Conservation (phyloP, 2,888 invertebrate genomes). For the Agapostemon virescens region DNA sequence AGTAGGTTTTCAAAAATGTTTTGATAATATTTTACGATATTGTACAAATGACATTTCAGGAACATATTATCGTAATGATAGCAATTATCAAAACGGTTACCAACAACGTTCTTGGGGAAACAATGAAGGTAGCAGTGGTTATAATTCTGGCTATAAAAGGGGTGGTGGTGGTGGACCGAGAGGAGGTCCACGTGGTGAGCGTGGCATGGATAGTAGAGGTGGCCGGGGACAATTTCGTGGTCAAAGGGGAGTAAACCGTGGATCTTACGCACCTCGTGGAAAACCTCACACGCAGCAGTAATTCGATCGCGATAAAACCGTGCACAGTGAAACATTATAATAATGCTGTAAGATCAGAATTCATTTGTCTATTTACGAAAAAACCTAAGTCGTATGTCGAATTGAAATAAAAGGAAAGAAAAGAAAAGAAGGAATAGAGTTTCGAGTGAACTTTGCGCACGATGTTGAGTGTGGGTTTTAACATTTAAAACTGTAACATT, state of each 20-base stretch:
- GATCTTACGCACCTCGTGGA: constrained; percentile 74
- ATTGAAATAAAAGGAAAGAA: neutral
- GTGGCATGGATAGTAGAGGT: constrained; percentile 70
- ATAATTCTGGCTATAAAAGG: constrained; percentile 76
- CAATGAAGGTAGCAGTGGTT: constrained; percentile 69
- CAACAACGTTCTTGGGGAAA: constrained; percentile 77
- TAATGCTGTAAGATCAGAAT: constrained; percentile 63
- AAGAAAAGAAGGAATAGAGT: constrained; percentile 15
- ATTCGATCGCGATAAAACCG: constrained; percentile 59
- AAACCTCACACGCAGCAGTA: constrained; percentile 77
- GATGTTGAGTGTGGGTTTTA: constrained; percentile 42
- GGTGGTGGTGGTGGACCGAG: constrained; percentile 69
- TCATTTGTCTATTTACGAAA: constrained; percentile 70
- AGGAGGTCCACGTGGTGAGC: constrained; percentile 74
- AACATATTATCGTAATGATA: constrained; percentile 78
- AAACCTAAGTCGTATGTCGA: constrained; percentile 65
- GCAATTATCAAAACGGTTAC: constrained; percentile 80
- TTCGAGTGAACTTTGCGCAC: constrained; percentile 25
- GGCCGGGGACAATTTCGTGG: constrained; percentile 76
- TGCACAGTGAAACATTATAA: constrained; percentile 65
- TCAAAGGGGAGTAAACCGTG: constrained; percentile 80
- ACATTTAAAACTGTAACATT: constrained; percentile 47
- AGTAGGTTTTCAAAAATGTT: neutral
- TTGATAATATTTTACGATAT: neutral
- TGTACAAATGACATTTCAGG: constrained; percentile 58